Evolutionary conservation across 2,888 invertebrate species (phyloP).

Genomic region (Amorpha juglandis): DNA sequence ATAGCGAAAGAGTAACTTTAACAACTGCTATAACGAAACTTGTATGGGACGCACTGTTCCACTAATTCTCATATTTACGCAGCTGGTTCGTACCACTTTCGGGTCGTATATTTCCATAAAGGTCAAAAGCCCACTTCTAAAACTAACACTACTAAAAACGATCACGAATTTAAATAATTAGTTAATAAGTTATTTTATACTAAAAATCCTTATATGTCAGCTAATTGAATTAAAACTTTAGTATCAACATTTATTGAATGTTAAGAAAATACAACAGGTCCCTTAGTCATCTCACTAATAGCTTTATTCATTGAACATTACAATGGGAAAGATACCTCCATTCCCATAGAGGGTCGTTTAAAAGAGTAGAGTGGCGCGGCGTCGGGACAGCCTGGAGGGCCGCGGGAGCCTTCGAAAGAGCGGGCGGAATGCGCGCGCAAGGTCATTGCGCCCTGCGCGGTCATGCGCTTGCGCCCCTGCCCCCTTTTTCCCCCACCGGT

Average conservation of each 20-base stretch:
- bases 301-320: constrained; percentile 49
- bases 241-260: not conserved
- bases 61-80: constrained; percentile 50
- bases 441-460: constrained; percentile 84
- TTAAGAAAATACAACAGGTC: not conserved
- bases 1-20: not conserved
- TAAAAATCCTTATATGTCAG: constrained; percentile 28
- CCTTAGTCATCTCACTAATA: constrained; percentile 33
- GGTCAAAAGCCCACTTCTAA: constrained; percentile 74
- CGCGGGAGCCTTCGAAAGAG: constrained; percentile 71
- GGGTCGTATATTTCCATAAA: constrained; percentile 57
- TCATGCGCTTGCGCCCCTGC: constrained; percentile 75
- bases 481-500: constrained; percentile 46
- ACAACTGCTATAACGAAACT: not conserved
- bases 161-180: constrained; percentile 28
- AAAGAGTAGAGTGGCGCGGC: constrained; percentile 63
- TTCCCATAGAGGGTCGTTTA: constrained; percentile 52
- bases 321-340: constrained; percentile 46
- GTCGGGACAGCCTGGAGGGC: constrained; percentile 62
- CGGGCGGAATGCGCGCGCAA: constrained; percentile 80
- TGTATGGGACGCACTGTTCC: constrained; percentile 1
- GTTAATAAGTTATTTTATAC: constrained; percentile 39
- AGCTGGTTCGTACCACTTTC: constrained; percentile 60
- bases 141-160: constrained; percentile 44
- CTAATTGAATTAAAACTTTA: constrained; percentile 4